Evolutionary conservation across 2,797 vertebrate species (phyloP), one percentile per base, ranked within the genome.

Genomic region (Malacoctenus gilli): DNA sequence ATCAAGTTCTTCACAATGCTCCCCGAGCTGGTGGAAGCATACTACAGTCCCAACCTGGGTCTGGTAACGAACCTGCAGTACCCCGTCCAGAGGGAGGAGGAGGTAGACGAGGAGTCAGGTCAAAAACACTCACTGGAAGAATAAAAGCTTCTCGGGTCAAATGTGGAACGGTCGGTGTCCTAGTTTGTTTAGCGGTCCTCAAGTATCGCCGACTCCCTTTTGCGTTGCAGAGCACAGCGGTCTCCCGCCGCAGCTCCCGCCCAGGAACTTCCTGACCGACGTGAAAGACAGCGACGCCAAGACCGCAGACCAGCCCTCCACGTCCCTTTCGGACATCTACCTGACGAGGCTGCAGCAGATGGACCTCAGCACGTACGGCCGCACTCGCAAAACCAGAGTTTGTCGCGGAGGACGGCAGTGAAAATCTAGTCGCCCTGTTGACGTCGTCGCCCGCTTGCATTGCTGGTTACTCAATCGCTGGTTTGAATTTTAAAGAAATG

Each of bases 41-140:
- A 98, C 80, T 93, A 90, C 87, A 95, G 90, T 64, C 95, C 95
- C 64, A 96, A 97, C 87, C 93, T 97, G 93, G 97, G 97, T 1
- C 87, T 99, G 77, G 82, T 98, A 37, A 97, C 96, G 59, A 94
- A 95, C 42, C 91, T 99, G 75, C 95, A 95, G 82, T 95, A 91
- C 46, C 83, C 94, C 0, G 92, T 98, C 65, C 94, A 90, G 0
- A 90, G 91, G 57, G 96, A 97, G 82, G 96, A 96, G 67, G 96
- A 97, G 48, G 87, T 91, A 0, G 90, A 91, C 0, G 96, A 98
- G 21, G 95, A 97, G 23, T 50, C 85, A 80, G 96, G 97, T 99
- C 85, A 53, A 40, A 61, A 32, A 25, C 10, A 31, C 20, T 49
- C 42, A n/a, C n/a, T n/a, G n/a, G n/a, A n/a, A n/a, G n/a, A n/a